Percentiles rank a stretch among this genome's conserved stretches.
phyloP scores from a whole-genome alignment of 2,113 vertebrate species.

The Seriola rivoliana region DNA sequence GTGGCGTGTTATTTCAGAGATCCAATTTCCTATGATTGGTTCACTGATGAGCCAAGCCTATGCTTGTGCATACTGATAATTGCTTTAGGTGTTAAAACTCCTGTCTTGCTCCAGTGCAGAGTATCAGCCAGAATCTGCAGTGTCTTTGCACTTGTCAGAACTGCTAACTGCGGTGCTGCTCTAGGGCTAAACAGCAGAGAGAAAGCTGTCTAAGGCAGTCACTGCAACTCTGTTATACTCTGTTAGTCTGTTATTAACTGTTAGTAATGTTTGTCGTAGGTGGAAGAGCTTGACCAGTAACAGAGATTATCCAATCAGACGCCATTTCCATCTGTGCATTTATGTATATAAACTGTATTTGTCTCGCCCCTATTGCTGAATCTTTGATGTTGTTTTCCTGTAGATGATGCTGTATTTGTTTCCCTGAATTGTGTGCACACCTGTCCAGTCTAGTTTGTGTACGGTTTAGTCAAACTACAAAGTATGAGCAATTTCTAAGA shows the following conservation, averaged over 20 bases:
- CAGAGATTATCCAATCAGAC: conserved; percentile 16
- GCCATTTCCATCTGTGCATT: neutral
- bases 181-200: conserved; percentile 11
- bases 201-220: conserved; percentile 17
- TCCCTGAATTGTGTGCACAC: conserved; percentile 2
- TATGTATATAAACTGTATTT: neutral
- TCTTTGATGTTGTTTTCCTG: neutral
- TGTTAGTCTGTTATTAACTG: too few species aligned
- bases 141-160: conserved; percentile 27
- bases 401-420: conserved; percentile 2
- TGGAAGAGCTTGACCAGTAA: conserved; percentile 1
- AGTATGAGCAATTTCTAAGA: neutral
- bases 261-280: conserved; percentile 27
- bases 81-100: conserved; percentile 36
- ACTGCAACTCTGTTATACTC: too few species aligned
- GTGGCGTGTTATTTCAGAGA: conserved; percentile 9
- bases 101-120: neutral
- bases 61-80: conserved; percentile 23
- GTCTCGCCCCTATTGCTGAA: neutral
- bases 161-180: conserved; percentile 1
- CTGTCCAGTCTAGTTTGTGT: neutral
- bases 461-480: neutral
- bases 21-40: conserved; percentile 43
- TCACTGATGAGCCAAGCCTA: conserved; percentile 25
- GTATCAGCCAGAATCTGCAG: neutral